Evolutionary conservation across 2,113 vertebrate species (phyloP), one percentile per base, ranked within the genome.

Genomic region (Ceyx margarethae): DNA sequence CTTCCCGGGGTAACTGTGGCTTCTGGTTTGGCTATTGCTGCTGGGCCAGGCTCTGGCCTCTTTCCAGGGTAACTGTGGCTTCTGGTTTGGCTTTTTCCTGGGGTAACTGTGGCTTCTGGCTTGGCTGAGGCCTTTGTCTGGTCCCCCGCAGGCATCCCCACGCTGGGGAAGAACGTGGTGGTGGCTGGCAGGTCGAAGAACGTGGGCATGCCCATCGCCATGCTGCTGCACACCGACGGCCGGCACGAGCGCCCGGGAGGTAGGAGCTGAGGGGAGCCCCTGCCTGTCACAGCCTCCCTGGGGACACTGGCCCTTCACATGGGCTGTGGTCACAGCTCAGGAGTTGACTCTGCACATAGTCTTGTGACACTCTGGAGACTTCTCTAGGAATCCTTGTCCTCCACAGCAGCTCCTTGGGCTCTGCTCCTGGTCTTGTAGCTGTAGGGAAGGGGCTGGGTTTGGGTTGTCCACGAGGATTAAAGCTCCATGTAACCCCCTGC

Each of bases 171-270:
- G 43, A 45, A 45, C 43, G 43, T 99, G 21, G 97, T 99, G 40
- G 99, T 99, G 74, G 99, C 99, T 0, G 99, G 99, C 46, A 98
- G 99, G 67, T 99, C 99, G 4, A 99, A 99, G 96, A 99, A 99
- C 1, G 99, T 99, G 35, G 99, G 99, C 4, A 99, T 99, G 99
- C 99, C 99, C 46, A 99, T 99, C 4, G 99, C 99, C 7, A 99
- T 99, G 99, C 92, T 99, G 40, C 98, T 99, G 14, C 99, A 99
- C 33, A 99, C 99, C 1, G 99, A 99, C 1, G 99, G 99, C 11
- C 93, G 97, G 0, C 99, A 99, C 0, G 99, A 99, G 86, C 98
- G 99, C 5, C 99, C 99, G 0, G 99, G 99, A 97, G 99, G 99
- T 99, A 77, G 91, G 79, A 19, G 28, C 7, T 4, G 7, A 35